Evolutionary conservation across 2,113 vertebrate genomes (phyloP).

Genomic region (Proterorhinus semilunaris): DNA sequence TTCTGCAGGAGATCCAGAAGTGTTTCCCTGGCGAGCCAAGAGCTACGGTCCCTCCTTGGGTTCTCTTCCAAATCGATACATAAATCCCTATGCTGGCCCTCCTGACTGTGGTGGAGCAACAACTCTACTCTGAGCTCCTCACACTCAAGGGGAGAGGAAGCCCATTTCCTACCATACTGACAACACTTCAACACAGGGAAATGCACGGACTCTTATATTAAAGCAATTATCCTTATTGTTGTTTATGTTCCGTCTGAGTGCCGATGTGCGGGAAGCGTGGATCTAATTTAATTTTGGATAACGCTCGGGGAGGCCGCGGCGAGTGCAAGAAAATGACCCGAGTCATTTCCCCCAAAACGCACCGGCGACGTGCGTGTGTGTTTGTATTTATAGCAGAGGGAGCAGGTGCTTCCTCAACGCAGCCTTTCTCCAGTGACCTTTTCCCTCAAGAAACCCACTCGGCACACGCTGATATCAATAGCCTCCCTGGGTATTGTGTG

Average conservation of each 20-base stretch:
- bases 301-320: not conserved
- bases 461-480: conserved; percentile 31
- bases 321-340: conserved; percentile 1
- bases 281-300: conserved; percentile 1
- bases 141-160: too few species aligned
- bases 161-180: not conserved
- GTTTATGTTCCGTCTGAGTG: not conserved
- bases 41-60: too few species aligned
- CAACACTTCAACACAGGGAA: not conserved
- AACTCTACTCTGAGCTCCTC: too few species aligned
- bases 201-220: not conserved
- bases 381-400: conserved; percentile 14
- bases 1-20: too few species aligned
- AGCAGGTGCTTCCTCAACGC: conserved; percentile 62
- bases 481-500: conserved; percentile 46
- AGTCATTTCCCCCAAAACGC: conserved; percentile 2
- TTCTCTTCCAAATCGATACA: too few species aligned
- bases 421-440: conserved; percentile 39
- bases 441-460: conserved; percentile 33
- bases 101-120: too few species aligned
- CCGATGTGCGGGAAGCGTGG: not conserved
- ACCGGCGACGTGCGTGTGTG: conserved; percentile 9
- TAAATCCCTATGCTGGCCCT: too few species aligned
- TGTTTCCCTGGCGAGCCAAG: too few species aligned
- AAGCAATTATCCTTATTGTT: not conserved